Base-by-base conservation (phyloP, 1,140 invertebrate species). In the Halyomorpha halys region DNA sequence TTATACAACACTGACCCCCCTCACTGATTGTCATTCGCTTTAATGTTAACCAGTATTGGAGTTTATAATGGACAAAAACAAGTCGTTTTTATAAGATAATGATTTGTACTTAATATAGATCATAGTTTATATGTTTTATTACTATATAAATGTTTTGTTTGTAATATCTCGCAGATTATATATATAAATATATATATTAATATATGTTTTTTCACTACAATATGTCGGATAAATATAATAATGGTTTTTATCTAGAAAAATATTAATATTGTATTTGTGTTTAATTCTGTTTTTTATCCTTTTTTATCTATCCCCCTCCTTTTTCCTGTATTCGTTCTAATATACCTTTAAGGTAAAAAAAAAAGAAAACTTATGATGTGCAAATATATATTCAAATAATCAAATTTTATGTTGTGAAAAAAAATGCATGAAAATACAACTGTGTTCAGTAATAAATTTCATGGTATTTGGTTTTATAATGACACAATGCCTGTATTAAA, bases 161-260 rank as follows among this genome's bases (percentile, higher is more conserved):
- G 68, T 66, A 65, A 61, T 59, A 60, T 66, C 63, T 67, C 64
- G 59, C 65, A 67, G 61, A 64, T 64, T 64, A 66, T 68, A 68
- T 65, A 68, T 68, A 62, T 63, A 67, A 65, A 67, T 68, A 67
- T 67, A 59, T 69, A 68, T 67, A 69, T 69, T 65, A 67, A 67
- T 67, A 67, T 69, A 67, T 67, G 64, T 69, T 69, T 67, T 69
- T 69, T 69, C 64, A 65, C 59, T 65, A 65, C 63, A 63, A 67
- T 69, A 69, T 67, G 65, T 66, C 65, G 63, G 67, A 69, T 69
- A 67, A 65, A 67, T 69, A 67, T 69, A 67, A 65, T 67, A 56
- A 66, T 68, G 66, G 65, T 69, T 69, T 69, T 69, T 69, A 69
- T 67, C 68, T 69, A 69, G 68, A 69, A 69, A 69, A 69, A 67